phyloP scores from a whole-genome alignment of 2,797 vertebrate species.

The Propithecus perrieri region DNA sequence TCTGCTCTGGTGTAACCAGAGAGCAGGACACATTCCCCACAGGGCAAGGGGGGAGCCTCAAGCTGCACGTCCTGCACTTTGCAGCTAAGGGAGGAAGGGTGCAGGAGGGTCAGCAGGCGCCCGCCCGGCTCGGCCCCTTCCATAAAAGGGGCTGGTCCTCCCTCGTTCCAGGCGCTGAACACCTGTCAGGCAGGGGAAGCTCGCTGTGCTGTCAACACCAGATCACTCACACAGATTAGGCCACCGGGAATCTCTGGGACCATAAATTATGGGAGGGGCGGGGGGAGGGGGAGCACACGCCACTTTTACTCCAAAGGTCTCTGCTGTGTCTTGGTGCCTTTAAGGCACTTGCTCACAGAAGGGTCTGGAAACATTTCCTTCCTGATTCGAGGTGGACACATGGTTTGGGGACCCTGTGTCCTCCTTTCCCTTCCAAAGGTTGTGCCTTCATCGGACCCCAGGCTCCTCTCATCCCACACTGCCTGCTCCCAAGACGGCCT shows the following conservation, averaged over 20 bases:
- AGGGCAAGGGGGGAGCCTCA: constrained; percentile 48
- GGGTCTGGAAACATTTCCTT: constrained; percentile 10
- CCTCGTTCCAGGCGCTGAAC: constrained; percentile 9
- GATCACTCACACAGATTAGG: constrained; percentile 58
- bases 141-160: not conserved
- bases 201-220: not conserved
- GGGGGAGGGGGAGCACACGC: not conserved
- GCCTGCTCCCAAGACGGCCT: not conserved
- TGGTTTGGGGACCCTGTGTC: not conserved
- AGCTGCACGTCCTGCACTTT: not conserved
- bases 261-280: not conserved
- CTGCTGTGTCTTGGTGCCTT: not conserved
- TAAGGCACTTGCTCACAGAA: not conserved
- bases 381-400: not conserved
- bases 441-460: not conserved
- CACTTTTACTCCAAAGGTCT: not conserved
- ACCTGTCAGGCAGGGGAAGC: constrained; percentile 43
- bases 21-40: constrained; percentile 57
- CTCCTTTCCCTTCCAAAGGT: not conserved
- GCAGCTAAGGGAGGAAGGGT: not conserved
- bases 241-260: not conserved
- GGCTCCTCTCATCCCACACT: not conserved
- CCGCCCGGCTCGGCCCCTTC: not conserved
- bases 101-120: not conserved
- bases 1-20: constrained; percentile 58